These are phyloP conservation scores for Florisuga fusca DNA, from an alignment of 2,797 vertebrate species.

Conservation along the genomic window DNA sequence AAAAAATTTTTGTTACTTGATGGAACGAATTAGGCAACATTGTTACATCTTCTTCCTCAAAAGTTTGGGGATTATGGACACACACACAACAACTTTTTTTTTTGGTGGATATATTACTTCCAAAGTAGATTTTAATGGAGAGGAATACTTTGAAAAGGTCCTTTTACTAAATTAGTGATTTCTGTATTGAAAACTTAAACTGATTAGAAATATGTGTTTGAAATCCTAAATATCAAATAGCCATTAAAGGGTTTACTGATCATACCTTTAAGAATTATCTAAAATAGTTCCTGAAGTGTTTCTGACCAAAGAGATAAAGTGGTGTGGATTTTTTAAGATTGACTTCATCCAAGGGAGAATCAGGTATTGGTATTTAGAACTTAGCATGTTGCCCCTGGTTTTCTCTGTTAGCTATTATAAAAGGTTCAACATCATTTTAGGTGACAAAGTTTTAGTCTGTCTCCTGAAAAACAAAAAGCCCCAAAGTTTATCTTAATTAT, in stretches of 20 bases:
- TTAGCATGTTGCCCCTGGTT: neutral
- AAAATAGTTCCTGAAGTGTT: neutral
- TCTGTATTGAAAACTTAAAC: neutral
- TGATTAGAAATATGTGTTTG: neutral
- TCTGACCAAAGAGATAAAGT: neutral
- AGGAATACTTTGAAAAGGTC: neutral
- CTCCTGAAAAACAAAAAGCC: neutral
- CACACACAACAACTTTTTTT: rapidly evolving
- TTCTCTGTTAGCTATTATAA: neutral
- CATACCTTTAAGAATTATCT: neutral
- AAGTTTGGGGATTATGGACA: neutral
- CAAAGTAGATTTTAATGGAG: neutral
- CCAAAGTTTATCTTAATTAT: neutral
- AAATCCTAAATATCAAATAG: neutral
- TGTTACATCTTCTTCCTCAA: neutral
- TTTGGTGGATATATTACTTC: neutral
- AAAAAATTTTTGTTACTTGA: neutral
- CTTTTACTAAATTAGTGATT: neutral
- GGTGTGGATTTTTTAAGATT: neutral
- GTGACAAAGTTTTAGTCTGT: neutral
- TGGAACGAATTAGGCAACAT: neutral
- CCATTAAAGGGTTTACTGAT: neutral
- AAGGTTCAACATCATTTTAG: neutral
- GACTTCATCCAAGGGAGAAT: neutral
- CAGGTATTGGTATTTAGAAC: neutral